These are phyloP conservation scores for Eidolon helvum DNA, from an alignment of 2,113 vertebrate genomes.

Conservation along the genomic window DNA sequence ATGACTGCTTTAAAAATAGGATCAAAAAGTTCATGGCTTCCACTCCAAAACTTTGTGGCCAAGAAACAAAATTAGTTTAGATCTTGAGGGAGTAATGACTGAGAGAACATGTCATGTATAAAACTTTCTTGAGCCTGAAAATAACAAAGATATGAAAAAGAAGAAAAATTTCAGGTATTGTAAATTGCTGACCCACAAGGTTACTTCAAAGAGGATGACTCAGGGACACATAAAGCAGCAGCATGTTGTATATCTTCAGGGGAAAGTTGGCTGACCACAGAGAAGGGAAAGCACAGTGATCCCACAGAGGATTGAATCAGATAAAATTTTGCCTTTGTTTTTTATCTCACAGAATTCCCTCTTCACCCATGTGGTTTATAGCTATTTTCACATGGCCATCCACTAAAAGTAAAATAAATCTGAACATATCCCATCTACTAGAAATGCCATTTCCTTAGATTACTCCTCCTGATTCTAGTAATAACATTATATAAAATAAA, in stretches of 20 bases:
- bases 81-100: not conserved
- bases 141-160: not conserved
- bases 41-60: not conserved
- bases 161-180: not conserved
- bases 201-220: not conserved
- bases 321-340: not conserved
- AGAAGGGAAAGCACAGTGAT: not conserved
- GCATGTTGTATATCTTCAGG: not conserved
- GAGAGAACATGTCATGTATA: not conserved
- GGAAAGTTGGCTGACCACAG: not conserved
- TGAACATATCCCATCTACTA: not conserved
- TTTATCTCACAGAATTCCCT: not conserved
- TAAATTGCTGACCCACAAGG: not conserved
- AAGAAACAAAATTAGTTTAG: not conserved
- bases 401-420: not conserved
- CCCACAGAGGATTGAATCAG: not conserved
- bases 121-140: not conserved
- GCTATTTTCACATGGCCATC: not conserved
- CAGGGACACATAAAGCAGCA: not conserved
- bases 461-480: not conserved
- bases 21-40: not conserved
- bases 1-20: constrained; percentile 14
- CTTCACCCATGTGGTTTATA: not conserved
- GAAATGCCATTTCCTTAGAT: not conserved
- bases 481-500: not conserved